A percentile compares a stretch with the other conserved stretches of the same genome.
These are phyloP conservation scores for Pentalonia nigronervosa DNA, from an alignment of 1,140 invertebrate genomes.

Conservation along the genomic window DNA sequence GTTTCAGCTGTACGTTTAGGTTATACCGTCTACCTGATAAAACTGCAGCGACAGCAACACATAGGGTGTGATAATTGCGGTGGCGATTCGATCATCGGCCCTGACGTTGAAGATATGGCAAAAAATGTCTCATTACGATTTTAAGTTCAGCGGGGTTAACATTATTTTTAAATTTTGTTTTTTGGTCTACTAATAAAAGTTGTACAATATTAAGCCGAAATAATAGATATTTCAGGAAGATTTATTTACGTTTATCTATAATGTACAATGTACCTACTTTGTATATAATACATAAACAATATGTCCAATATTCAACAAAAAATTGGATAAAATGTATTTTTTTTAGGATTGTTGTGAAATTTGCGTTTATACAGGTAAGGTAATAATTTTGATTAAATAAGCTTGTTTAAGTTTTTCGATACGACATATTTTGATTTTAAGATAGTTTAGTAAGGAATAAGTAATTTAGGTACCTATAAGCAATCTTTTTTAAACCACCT, in stretches of 20 bases:
- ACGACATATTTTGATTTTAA: neutral
- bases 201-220: neutral
- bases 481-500: neutral
- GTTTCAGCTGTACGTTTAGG: neutral
- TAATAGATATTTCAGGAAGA: neutral
- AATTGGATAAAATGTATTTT: neutral
- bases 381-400: neutral
- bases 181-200: neutral
- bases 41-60: too few relatives aligned
- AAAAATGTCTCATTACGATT: neutral
- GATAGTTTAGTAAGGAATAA: neutral
- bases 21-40: neutral
- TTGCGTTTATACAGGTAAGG: too few relatives aligned
- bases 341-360: too few relatives aligned
- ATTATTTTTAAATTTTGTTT: neutral
- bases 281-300: neutral
- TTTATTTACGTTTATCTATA: neutral
- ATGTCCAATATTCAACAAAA: neutral
- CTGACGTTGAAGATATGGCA: neutral
- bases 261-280: neutral
- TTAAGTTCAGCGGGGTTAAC: neutral
- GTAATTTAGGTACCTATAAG: neutral
- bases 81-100: neutral
- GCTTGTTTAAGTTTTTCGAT: neutral
- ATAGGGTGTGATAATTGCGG: neutral